Evolutionary conservation across 2,113 vertebrate genomes (phyloP), one percentile per base, ranked within the genome.

Genomic region (Anolis carolinensis): DNA sequence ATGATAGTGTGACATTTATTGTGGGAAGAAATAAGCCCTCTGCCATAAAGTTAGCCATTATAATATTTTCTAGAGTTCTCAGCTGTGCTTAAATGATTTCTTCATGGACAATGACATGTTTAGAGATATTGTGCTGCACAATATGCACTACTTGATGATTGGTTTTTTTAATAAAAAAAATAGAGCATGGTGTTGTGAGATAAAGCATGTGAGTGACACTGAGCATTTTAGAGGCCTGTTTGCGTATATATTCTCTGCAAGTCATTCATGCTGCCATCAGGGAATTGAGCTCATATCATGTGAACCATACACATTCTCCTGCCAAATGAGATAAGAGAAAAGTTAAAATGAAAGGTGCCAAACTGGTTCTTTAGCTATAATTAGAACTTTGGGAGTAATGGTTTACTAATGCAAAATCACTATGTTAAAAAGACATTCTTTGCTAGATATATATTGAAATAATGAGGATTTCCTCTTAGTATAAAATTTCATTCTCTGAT

Each of bases 141-240:
- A 27, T 34, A 0, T 59, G 67, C n/a, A 68, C 20, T 25, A 23
- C 36, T 72, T 21, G 13, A 74, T 30, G 27, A 50, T 59, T 59
- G 2, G 0, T 0, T 4, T 5, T 0, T 23, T n/a, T n/a, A n/a
- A n/a, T n/a, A n/a, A n/a, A 6, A 72, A 23, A 73, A 32, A 0
- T 10, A 10, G 20, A 44, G 82, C 71, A 83, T 10, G 80, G 36
- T 8, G 74, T 73, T 86, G 90, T 39, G 30, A 81, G 72, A 48
- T 70, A 10, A 89, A 36, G 34, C 18, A 30, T 34, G 18, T 68
- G 9, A 16, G 30, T 80, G 7, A 3, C 1, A 1, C 62, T 0
- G 62, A 44, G 36, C 67, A 14, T 62, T 79, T 81, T 6, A 55
- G 71, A 88, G 67, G 11, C 5, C 52, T 67, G 5, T 73, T 83